Evolutionary conservation across 2,797 vertebrate species (phyloP).

Genomic region (Pseudocheirus occidentalis): DNA sequence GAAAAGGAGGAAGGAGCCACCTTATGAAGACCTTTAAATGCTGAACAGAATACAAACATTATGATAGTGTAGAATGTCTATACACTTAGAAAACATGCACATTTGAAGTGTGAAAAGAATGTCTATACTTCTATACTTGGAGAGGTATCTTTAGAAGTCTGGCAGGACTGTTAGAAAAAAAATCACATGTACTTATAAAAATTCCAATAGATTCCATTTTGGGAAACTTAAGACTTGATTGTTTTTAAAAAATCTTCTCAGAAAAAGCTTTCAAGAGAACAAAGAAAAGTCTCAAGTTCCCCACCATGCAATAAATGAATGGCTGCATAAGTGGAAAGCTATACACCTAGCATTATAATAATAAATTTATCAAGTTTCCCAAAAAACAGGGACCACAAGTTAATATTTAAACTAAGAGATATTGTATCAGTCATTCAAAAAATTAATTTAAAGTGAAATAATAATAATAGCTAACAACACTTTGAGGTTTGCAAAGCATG

Average conservation of each 20-base stretch:
- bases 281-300: neutral
- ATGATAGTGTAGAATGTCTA: neutral
- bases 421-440: neutral
- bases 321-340: neutral
- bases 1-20: neutral
- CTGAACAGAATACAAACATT: neutral
- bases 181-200: neutral
- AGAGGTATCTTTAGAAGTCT: neutral
- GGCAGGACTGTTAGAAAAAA: neutral
- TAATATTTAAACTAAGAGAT: neutral
- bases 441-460: neutral
- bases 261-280: neutral
- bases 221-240: neutral
- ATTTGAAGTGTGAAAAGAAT: neutral
- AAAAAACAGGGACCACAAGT: neutral
- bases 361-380: neutral
- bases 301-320: neutral
- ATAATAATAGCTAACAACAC: neutral
- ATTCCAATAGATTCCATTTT: neutral
- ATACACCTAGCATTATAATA: neutral
- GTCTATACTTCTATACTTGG: neutral
- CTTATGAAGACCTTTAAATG: neutral
- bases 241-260: neutral
- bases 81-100: neutral
- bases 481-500: neutral